Conservation (phyloP, 2,113 vertebrate genomes). For the Rissa tridactyla region DNA sequence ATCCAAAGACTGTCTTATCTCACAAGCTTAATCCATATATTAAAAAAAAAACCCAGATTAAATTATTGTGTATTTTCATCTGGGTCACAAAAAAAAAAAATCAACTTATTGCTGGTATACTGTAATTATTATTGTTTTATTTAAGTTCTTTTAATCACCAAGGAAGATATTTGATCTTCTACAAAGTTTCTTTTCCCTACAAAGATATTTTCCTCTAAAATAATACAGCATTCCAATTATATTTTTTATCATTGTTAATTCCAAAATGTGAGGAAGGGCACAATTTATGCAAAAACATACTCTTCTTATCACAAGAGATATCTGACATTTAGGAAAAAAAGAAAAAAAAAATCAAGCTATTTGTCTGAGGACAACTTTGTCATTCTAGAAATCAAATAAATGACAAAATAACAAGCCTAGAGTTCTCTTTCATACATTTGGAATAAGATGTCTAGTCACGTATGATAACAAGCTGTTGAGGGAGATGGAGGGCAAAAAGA, state of each 20-base stretch:
- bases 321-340: neutral
- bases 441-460: neutral
- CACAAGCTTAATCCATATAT: neutral
- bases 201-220: neutral
- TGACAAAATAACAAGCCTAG: neutral
- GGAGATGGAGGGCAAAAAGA: neutral
- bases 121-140: neutral
- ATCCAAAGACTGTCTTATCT: neutral
- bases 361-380: neutral
- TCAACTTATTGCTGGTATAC: neutral
- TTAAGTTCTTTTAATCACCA: neutral
- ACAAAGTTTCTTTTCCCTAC: neutral
- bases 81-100: neutral
- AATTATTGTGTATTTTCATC: neutral
- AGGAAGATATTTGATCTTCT: neutral
- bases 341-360: neutral
- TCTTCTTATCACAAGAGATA: neutral
- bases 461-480: neutral
- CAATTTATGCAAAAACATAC: neutral
- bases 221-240: neutral
- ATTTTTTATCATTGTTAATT: neutral
- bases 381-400: neutral
- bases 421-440: neutral
- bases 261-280: neutral
- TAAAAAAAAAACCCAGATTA: neutral